phyloP scores from a whole-genome alignment of 2,888 invertebrate species.

The Eristalinus aeneus region DNA sequence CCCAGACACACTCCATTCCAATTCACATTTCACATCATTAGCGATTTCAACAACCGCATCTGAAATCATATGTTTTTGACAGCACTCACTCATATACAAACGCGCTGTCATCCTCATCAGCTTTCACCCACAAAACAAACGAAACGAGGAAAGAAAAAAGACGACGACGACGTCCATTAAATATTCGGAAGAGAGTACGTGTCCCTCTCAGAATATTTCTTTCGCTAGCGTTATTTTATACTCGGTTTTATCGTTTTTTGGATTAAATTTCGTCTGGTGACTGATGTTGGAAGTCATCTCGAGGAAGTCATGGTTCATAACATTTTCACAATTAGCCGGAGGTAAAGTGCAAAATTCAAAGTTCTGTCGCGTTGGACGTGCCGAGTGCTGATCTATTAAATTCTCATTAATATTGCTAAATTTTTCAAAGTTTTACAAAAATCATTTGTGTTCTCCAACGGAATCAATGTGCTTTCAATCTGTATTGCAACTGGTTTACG shows the following conservation, averaged over 20 bases:
- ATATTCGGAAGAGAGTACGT: slow-evolving; percentile 59
- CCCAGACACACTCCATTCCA: not conserved
- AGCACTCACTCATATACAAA: not conserved
- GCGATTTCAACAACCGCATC: slow-evolving; percentile 23
- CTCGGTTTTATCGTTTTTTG: slow-evolving; percentile 20
- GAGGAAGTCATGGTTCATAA: not conserved
- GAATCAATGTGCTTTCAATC: slow-evolving; percentile 40
- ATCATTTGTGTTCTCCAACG: not conserved
- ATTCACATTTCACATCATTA: slow-evolving; percentile 1
- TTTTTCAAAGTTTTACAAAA: not conserved
- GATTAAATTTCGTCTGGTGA: slow-evolving; percentile 6
- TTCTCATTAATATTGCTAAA: not conserved
- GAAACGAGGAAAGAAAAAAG: slow-evolving; percentile 23
- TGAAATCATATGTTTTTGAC: slow-evolving; percentile 62
- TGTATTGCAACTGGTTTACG: not conserved
- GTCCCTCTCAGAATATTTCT: slow-evolving; percentile 61
- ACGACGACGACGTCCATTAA: slow-evolving; percentile 3
- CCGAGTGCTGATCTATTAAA: slow-evolving; percentile 20
- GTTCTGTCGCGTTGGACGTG: slow-evolving; percentile 51
- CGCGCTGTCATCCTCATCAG: slow-evolving; percentile 48
- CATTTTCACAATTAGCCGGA: slow-evolving; percentile 22
- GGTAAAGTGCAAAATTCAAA: not conserved
- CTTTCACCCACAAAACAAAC: slow-evolving; percentile 66
- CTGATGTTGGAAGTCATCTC: slow-evolving; percentile 8
- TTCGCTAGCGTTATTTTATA: slow-evolving; percentile 33